Percentiles rank a stretch among this genome's conserved stretches.
Evolutionary conservation across 2,888 invertebrate genomes (phyloP).

Genomic region (Mythimna loreyi): DNA sequence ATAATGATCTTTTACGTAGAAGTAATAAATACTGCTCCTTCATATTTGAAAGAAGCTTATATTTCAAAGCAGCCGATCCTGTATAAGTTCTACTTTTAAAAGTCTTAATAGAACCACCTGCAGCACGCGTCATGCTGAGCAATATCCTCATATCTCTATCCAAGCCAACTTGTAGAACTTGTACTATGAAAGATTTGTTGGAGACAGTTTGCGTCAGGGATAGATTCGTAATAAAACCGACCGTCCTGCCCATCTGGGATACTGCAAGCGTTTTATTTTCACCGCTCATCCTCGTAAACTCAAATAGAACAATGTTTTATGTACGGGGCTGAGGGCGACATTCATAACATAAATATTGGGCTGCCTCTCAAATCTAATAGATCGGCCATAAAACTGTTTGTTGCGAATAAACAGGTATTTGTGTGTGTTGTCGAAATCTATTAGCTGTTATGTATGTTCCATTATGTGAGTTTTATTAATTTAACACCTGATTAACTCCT

Average conservation of each 20-base stretch:
- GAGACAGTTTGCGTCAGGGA: conserved; percentile 19
- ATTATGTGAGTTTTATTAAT: not conserved
- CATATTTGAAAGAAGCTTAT: conserved; percentile 4
- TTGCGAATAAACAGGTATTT: conserved; percentile 31
- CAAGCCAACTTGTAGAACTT: conserved; percentile 24
- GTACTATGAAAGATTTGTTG: conserved; percentile 19
- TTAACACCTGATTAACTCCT: not conserved
- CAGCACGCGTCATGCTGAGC: not conserved
- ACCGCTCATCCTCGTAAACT: conserved; percentile 62
- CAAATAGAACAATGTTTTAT: conserved; percentile 58
- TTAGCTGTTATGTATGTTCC: not conserved
- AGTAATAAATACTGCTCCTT: not conserved
- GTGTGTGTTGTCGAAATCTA: conserved; percentile 15
- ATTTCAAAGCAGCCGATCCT: not conserved
- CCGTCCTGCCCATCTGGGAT: conserved; percentile 15
- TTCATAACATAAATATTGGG: conserved; percentile 41
- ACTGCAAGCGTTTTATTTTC: conserved; percentile 50
- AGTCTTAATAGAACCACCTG: conserved; percentile 44
- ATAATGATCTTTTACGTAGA: no score
- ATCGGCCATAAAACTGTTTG: conserved; percentile 47
- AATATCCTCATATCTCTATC: conserved; percentile 5
- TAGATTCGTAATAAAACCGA: conserved; percentile 48
- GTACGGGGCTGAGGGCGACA: conserved; percentile 23
- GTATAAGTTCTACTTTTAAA: conserved; percentile 5
- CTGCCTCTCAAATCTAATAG: conserved; percentile 57